A percentile compares a stretch with the other conserved stretches of the same genome.
Conservation (phyloP, 1,140 invertebrate genomes). For the Luehdorfia chinensis region DNA sequence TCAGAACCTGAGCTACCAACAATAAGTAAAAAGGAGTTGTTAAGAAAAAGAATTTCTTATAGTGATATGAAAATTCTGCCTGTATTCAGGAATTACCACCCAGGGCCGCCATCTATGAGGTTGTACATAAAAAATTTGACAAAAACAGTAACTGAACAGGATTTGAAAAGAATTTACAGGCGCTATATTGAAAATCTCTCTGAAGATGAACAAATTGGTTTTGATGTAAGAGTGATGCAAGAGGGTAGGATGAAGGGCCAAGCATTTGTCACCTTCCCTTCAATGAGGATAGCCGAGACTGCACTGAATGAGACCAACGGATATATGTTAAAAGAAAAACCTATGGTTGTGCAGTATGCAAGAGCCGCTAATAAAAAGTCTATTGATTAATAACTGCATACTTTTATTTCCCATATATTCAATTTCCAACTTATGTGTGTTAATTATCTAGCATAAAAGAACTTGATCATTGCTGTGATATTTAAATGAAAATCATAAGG, state of each 20-base stretch:
- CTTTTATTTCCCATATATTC: too few species aligned
- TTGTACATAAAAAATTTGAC: constrained; percentile 96
- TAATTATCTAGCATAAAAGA: too few species aligned
- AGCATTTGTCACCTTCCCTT: constrained; percentile 91
- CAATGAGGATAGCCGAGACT: constrained; percentile 82
- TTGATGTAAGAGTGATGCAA: constrained; percentile 94
- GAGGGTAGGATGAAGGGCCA: constrained; percentile 98
- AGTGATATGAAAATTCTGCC: constrained; percentile 87
- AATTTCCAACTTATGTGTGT: too few species aligned
- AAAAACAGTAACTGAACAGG: constrained; percentile 86
- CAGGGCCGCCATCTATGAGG: constrained; percentile 87
- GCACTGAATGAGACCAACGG: constrained; percentile 93
- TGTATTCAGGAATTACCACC: constrained; percentile 92
- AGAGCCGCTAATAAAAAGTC: constrained; percentile 77
- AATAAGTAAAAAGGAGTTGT: constrained; percentile 83
- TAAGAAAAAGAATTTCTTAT: constrained; percentile 82
- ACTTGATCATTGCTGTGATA: too few species aligned
- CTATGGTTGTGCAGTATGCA: constrained; percentile 94
- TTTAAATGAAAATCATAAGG: too few species aligned
- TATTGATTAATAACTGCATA: constrained; percentile 48
- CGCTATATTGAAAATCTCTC: constrained; percentile 77
- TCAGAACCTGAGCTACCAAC: constrained; percentile 64
- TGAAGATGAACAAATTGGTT: constrained; percentile 78
- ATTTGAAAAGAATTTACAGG: constrained; percentile 89
- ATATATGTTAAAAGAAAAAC: constrained; percentile 91